Percentiles rank a stretch among this genome's conserved stretches.
These are phyloP conservation scores for Rhinopithecus roxellana DNA, from an alignment of 2,113 vertebrate genomes.

Conservation along the genomic window DNA sequence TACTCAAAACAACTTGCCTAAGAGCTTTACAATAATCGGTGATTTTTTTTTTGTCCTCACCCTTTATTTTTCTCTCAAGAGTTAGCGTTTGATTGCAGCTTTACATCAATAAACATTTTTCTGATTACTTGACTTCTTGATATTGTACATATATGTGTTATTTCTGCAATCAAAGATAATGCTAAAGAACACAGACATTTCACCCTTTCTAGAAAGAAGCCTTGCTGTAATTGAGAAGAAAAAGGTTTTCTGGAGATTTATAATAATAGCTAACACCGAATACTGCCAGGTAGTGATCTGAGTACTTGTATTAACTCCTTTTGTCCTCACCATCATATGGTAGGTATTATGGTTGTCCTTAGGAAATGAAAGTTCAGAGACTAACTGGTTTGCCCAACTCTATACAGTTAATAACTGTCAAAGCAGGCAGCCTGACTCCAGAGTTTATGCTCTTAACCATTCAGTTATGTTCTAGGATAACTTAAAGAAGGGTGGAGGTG, in stretches of 20 bases:
- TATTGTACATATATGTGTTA: neutral
- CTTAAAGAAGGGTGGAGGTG: neutral
- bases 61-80: neutral
- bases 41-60: neutral
- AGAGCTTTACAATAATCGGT: neutral
- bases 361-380: neutral
- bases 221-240: neutral
- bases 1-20: neutral
- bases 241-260: neutral
- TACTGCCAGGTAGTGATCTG: neutral
- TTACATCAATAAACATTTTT: conserved; percentile 42
- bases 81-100: neutral
- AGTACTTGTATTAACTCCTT: neutral
- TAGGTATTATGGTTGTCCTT: neutral
- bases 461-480: neutral
- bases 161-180: neutral
- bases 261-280: neutral
- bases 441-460: neutral
- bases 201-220: neutral
- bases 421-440: neutral
- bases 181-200: conserved; percentile 2
- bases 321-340: neutral
- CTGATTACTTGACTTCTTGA: conserved; percentile 6
- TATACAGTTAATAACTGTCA: neutral
- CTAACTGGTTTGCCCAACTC: neutral